These are phyloP conservation scores for Anthoscopus minutus DNA, from an alignment of 2,113 vertebrate species.

Conservation along the genomic window DNA sequence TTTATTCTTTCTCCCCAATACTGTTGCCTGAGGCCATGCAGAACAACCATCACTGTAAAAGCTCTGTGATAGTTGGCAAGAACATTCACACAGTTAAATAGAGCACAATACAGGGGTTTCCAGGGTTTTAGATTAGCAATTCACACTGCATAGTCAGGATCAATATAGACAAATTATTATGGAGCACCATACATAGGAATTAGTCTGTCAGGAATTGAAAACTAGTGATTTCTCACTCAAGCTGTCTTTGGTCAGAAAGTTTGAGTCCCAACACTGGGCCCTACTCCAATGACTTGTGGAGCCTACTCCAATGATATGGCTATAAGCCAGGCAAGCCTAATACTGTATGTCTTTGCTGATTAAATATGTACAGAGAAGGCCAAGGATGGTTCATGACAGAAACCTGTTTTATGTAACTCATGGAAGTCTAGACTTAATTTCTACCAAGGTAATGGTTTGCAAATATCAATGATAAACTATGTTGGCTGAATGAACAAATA, in stretches of 20 bases:
- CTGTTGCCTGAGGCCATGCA: neutral
- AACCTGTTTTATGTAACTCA: neutral
- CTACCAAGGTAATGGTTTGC: neutral
- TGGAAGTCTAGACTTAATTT: neutral
- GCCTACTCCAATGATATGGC: neutral
- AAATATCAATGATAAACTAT: neutral
- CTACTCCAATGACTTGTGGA: neutral
- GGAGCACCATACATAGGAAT: neutral
- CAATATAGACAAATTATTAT: neutral
- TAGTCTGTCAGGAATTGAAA: neutral
- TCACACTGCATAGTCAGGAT: neutral
- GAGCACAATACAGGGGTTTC: neutral
- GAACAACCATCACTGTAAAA: neutral
- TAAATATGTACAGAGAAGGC: neutral
- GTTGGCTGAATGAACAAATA: neutral
- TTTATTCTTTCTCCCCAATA: neutral
- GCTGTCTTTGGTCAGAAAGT: neutral
- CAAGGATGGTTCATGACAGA: neutral
- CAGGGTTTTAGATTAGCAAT: neutral
- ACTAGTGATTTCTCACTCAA: neutral
- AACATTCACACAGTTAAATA: neutral
- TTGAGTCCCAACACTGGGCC: neutral
- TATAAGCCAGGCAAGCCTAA: neutral
- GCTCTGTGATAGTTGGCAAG: neutral
- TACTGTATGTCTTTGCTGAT: neutral